Conservation (phyloP, 2,888 invertebrate genomes). For the Synanthedon tipuliformis region DNA sequence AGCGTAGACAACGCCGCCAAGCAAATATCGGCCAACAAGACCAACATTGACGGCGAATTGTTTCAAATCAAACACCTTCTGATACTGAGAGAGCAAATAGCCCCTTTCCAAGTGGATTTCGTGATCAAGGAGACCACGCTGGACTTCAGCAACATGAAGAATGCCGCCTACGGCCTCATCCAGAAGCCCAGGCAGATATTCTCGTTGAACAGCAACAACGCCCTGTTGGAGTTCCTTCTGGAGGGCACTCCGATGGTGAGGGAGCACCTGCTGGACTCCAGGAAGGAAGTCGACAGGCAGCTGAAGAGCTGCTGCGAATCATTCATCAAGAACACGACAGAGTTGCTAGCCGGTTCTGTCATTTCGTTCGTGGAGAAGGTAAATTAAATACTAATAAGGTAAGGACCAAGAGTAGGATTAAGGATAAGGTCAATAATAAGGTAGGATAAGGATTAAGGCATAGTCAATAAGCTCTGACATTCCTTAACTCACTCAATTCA, state of each 20-base stretch:
- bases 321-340: slow-evolving; percentile 85
- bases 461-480: too few relatives aligned
- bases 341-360: slow-evolving; percentile 80
- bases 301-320: slow-evolving; percentile 90
- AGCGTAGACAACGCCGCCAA: slow-evolving; percentile 86
- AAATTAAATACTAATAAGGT: too few relatives aligned
- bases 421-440: not conserved
- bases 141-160: slow-evolving; percentile 93
- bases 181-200: slow-evolving; percentile 88
- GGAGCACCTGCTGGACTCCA: slow-evolving; percentile 92
- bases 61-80: slow-evolving; percentile 98
- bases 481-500: too few relatives aligned
- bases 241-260: slow-evolving; percentile 95
- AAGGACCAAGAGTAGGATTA: too few relatives aligned
- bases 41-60: slow-evolving; percentile 91
- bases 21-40: slow-evolving; percentile 81
- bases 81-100: slow-evolving; percentile 96
- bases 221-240: slow-evolving; percentile 89
- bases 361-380: slow-evolving; percentile 79
- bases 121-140: slow-evolving; percentile 92
- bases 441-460: too few relatives aligned
- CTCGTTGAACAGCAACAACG: slow-evolving; percentile 87
- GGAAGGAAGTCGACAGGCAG: slow-evolving; percentile 95
- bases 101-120: slow-evolving; percentile 96
- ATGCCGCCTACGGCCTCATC: slow-evolving; percentile 81